These are phyloP conservation scores for Falcaria lacertinaria DNA, from an alignment of 2,888 invertebrate genomes.

Conservation along the genomic window DNA sequence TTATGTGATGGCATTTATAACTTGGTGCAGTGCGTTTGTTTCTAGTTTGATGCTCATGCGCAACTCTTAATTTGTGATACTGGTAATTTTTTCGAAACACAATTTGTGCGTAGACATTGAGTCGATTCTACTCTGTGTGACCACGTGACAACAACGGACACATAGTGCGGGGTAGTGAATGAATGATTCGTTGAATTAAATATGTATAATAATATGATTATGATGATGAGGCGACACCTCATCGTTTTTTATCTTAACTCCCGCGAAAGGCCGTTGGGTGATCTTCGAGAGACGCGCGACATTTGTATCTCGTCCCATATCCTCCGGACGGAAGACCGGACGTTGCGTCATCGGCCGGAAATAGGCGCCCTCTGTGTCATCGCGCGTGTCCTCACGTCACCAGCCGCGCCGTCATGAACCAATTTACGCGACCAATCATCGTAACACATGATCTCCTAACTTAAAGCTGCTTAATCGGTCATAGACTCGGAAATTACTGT, in stretches of 20 bases:
- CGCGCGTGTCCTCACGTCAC: slow-evolving; percentile 40
- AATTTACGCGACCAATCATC: slow-evolving; percentile 21
- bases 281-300: slow-evolving; percentile 47
- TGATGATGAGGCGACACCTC: not conserved
- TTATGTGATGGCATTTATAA: not conserved
- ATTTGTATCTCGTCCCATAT: slow-evolving; percentile 62
- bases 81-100: too few species aligned
- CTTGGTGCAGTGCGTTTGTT: not conserved
- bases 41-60: not conserved
- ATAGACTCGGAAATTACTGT: slow-evolving; percentile 37
- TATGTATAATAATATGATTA: not conserved
- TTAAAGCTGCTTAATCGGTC: slow-evolving; percentile 22
- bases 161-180: too few species aligned
- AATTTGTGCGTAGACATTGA: too few species aligned
- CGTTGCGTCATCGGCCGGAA: slow-evolving; percentile 74
- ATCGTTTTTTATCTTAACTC: slow-evolving; percentile 52
- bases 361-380: slow-evolving; percentile 75
- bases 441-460: slow-evolving; percentile 14
- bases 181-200: not conserved
- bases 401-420: slow-evolving; percentile 17
- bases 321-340: slow-evolving; percentile 72
- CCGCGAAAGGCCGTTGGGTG: slow-evolving; percentile 54
- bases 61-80: too few species aligned
- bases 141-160: too few species aligned
- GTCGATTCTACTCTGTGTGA: too few species aligned